phyloP scores from a whole-genome alignment of 64 coral and sea anemone species.

The Pocillopora damicornis region DNA sequence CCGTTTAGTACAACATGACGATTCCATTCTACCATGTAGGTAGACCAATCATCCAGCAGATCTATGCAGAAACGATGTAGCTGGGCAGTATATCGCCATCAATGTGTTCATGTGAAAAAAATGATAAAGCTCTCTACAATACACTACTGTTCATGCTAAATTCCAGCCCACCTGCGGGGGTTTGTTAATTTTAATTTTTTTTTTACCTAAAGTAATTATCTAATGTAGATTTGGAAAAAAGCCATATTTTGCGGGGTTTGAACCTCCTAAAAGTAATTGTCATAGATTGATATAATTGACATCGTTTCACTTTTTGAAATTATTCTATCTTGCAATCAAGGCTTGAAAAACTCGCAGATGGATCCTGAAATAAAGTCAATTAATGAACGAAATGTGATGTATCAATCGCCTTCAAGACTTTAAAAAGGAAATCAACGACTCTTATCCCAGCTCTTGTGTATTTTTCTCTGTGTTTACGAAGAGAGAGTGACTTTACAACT shows the following conservation, averaged over 20 bases:
- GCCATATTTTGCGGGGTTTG: constrained; percentile 23
- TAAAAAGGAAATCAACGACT: not conserved
- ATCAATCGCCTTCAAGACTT: not conserved
- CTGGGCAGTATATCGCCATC: not conserved
- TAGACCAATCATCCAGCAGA: not conserved
- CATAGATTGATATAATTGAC: constrained; percentile 25
- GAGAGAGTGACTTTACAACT: too few species aligned
- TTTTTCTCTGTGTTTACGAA: too few species aligned
- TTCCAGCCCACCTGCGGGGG: constrained; percentile 10
- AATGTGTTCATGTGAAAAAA: not conserved
- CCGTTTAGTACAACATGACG: not conserved
- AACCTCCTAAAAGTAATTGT: constrained; percentile 14
- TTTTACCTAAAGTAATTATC: constrained; percentile 21
- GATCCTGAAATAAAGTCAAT: constrained; percentile 7
- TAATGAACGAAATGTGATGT: not conserved
- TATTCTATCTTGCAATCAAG: not conserved
- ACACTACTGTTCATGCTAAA: not conserved
- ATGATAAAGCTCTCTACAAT: too few species aligned
- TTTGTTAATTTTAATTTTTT: constrained; percentile 6
- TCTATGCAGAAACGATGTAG: too few species aligned
- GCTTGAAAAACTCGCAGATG: not conserved
- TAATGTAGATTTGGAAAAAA: constrained; percentile 18
- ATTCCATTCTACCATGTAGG: not conserved
- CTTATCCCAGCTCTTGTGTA: not conserved
- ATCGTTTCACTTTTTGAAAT: constrained; percentile 31